A percentile compares a stretch with the other conserved stretches of the same genome.
Evolutionary conservation across 2,113 vertebrate genomes (phyloP).

Genomic region (Benitochromis conjunctus): DNA sequence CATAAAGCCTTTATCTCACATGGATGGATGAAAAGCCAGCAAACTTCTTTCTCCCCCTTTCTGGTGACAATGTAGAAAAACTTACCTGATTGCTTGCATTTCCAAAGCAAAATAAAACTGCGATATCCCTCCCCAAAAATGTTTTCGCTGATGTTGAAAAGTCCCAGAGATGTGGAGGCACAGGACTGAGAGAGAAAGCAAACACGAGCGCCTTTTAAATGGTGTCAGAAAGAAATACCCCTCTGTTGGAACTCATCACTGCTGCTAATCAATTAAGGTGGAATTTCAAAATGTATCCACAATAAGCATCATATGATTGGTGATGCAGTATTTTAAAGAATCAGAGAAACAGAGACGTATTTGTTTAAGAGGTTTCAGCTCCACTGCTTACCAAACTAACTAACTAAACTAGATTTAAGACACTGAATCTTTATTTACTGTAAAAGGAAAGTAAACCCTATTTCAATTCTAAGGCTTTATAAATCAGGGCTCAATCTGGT

Average conservation of each 20-base stretch:
- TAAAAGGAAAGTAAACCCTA: background rate
- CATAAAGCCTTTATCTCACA: background rate
- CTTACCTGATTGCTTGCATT: slow-evolving; percentile 62
- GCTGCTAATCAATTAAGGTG: slow-evolving; percentile 38
- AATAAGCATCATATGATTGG: slow-evolving; percentile 7
- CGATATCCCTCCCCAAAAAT: background rate
- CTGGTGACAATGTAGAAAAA: background rate
- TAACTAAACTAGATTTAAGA: background rate
- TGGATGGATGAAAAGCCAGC: background rate
- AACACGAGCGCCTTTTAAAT: background rate
- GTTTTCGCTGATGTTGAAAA: background rate
- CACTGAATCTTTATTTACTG: background rate
- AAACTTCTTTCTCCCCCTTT: rapidly evolving
- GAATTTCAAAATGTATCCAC: background rate
- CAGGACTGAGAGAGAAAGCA: background rate
- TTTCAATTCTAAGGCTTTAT: background rate
- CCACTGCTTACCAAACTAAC: background rate
- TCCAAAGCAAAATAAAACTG: background rate
- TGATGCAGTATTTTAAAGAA: background rate
- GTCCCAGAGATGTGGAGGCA: background rate
- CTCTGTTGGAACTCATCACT: slow-evolving; percentile 12
- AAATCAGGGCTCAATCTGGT: background rate
- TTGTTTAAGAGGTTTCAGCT: background rate
- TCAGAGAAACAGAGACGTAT: background rate
- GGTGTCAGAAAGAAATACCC: background rate